These are phyloP conservation scores for Theocolax elegans DNA, from an alignment of 1,140 invertebrate genomes.

Conservation along the genomic window DNA sequence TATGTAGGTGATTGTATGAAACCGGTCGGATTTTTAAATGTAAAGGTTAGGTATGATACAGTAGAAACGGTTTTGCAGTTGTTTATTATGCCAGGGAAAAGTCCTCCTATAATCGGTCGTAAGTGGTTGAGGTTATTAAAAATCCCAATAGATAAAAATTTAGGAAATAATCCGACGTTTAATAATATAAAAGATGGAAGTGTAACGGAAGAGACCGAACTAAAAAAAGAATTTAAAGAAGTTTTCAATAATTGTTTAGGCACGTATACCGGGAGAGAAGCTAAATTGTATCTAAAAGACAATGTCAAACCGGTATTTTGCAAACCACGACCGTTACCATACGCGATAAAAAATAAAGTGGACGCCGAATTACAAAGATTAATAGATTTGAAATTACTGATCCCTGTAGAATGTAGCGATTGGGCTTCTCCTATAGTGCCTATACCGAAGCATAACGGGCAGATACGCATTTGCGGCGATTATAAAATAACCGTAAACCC, in stretches of 20 bases:
- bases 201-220: background rate
- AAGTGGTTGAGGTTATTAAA: background rate
- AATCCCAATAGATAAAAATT: no score
- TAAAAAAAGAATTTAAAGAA: background rate
- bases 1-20: no score
- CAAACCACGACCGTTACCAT: background rate
- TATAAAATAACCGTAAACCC: background rate
- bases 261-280: background rate
- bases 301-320: background rate
- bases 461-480: background rate
- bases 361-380: background rate
- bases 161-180: background rate
- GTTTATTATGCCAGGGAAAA: background rate
- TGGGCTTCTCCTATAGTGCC: slow-evolving; percentile 6
- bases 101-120: background rate
- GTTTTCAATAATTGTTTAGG: no score
- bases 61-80: background rate
- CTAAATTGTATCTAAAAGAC: background rate
- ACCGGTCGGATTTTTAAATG: no score
- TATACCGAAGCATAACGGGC: background rate
- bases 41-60: no score
- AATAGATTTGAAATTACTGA: no score
- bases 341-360: background rate
- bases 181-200: background rate
- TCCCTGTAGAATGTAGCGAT: background rate